Conservation (phyloP, 2,888 invertebrate genomes). For the Acanthoscelides obtectus region DNA sequence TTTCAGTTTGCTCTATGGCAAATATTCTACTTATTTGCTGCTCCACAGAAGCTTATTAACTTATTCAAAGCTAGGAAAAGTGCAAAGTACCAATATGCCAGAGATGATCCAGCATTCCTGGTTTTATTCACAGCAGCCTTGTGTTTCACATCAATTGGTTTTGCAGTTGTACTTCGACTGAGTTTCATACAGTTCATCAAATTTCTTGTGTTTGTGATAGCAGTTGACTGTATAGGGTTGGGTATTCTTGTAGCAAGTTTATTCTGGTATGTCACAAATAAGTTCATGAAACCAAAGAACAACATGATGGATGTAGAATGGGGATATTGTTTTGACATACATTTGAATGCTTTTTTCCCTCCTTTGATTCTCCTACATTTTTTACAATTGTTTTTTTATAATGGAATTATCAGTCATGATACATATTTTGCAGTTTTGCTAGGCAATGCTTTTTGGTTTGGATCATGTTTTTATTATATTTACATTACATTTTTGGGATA, state of each 20-base stretch:
- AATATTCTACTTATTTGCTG: slow-evolving; percentile 85
- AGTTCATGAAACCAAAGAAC: slow-evolving; percentile 63
- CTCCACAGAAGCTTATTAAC: slow-evolving; percentile 65
- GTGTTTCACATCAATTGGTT: slow-evolving; percentile 80
- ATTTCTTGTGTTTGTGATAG: slow-evolving; percentile 86
- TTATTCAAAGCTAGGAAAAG: slow-evolving; percentile 98
- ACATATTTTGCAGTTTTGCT: slow-evolving; percentile 43
- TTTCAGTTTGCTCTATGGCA: slow-evolving; percentile 99
- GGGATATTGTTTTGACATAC: slow-evolving; percentile 98
- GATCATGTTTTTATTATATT: slow-evolving; percentile 83
- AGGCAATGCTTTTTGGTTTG: slow-evolving; percentile 88
- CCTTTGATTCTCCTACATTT: slow-evolving; percentile 89
- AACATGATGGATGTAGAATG: slow-evolving; percentile 86
- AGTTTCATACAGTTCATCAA: slow-evolving; percentile 65
- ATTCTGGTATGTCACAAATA: slow-evolving; percentile 59
- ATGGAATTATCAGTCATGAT: slow-evolving; percentile 54
- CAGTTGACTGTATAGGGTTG: slow-evolving; percentile 80
- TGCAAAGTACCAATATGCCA: slow-evolving; percentile 89
- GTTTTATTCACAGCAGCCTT: slow-evolving; percentile 85
- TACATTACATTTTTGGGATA: slow-evolving; percentile 97
- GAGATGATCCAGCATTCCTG: slow-evolving; percentile 98
- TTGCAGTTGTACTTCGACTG: slow-evolving; percentile 73
- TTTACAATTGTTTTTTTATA: slow-evolving; percentile 63
- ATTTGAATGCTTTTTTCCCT: slow-evolving; percentile 98
- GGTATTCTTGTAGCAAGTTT: slow-evolving; percentile 27